These are phyloP conservation scores for Balaeniceps rex DNA, from an alignment of 2,113 vertebrate genomes.

Conservation along the genomic window DNA sequence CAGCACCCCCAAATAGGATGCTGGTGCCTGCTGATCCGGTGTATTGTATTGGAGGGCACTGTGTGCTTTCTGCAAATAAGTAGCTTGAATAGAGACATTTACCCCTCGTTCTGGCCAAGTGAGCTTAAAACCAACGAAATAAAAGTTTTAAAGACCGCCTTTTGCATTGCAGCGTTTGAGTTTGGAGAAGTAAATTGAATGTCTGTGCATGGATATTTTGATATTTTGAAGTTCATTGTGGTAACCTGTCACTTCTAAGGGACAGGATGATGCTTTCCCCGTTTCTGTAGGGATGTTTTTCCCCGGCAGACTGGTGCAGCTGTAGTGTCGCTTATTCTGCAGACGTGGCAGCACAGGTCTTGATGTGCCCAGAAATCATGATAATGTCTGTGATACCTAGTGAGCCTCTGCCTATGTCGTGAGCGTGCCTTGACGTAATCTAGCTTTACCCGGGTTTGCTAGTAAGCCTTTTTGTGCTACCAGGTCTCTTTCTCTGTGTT, in stretches of 20 bases:
- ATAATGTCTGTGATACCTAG: neutral
- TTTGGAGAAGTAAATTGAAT: neutral
- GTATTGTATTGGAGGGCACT: neutral
- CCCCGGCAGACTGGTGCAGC: neutral
- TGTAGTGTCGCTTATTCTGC: neutral
- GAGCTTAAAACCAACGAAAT: neutral
- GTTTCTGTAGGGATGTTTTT: neutral
- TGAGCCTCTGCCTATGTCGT: neutral
- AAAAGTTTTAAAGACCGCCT: neutral
- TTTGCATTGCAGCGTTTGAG: neutral
- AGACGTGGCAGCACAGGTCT: neutral
- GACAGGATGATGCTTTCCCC: neutral
- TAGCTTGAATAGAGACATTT: neutral
- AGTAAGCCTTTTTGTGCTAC: neutral
- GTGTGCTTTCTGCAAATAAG: neutral
- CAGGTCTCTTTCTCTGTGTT: neutral
- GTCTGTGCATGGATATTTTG: neutral
- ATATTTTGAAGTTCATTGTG: neutral
- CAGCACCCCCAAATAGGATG: neutral
- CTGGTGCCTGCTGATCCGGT: neutral
- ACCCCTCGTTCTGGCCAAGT: neutral
- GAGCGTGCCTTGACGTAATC: neutral
- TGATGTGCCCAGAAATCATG: neutral
- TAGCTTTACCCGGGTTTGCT: neutral
- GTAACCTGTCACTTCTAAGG: neutral